Base-by-base conservation (phyloP, 1,140 invertebrate genomes). In the Cryptotermes secundus region DNA sequence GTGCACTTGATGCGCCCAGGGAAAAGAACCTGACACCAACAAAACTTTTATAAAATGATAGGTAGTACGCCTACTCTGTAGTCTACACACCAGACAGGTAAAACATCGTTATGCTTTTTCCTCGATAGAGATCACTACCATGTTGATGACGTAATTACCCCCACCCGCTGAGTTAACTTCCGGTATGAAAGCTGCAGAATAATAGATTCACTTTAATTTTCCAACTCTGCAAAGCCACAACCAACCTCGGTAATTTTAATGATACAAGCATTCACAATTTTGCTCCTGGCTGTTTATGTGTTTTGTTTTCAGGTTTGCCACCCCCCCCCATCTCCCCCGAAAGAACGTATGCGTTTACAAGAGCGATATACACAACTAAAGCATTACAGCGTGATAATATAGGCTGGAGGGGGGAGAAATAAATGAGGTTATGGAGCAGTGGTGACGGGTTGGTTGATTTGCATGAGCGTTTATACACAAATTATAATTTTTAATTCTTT, bases 241-340 rank as follows among this genome's bases (percentile, higher is more conserved):
- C 59, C 59, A 72, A 72, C 59, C 59, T 72, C 59, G 59, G 59
- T 72, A 72, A 72, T 72, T 72, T 72, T 72, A 72, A 72, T 72
- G 59, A 26, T 72, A 72, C 59, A 72, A 72, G 59, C 59, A 72
- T 72, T 72, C 26, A 72, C 59, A 72, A 72, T 72, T 72, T 72
- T 72, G 59, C 59, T 72, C 9, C 59, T 6, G n/a, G 59, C 59
- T 72, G 59, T 72, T 72, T 72, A 31, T 72, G 59, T 72, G 59
- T 72, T 72, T 26, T 72, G 59, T 72, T 72, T 72, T 9, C 59
- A 72, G 26, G 59, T 72, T 72, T 72, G 59, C n/a, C 59, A 26
- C 59, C 26, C 7, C n/a, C n/a, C n/a, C n/a, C n/a, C n/a, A n/a
- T n/a, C n/a, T n/a, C n/a, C n/a, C n/a, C n/a, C 53, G 12, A 22